Evolutionary conservation across 2,888 invertebrate genomes (phyloP), one percentile per base, ranked within the genome.

Genomic region (Plebejus anna): DNA sequence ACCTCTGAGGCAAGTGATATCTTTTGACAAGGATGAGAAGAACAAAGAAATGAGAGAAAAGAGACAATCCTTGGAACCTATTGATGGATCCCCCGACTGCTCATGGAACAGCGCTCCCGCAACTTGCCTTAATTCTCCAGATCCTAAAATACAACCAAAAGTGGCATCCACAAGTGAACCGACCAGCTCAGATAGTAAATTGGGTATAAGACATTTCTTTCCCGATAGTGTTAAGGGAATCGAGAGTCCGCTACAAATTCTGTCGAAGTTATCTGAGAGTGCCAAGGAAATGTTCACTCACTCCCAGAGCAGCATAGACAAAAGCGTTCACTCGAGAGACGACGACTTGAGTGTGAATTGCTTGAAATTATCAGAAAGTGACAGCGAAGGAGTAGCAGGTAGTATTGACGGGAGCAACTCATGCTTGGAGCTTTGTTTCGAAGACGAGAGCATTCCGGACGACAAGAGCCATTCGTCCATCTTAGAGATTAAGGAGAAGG

Each of bases 51-150:
- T 77, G 32, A 82, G 79, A 70, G 82, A 83, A 78, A 87, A 84
- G 79, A 86, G n/a, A 36, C 38, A 85, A 77, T 79, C 82, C 2
- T 70, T 81, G 13, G 83, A 83, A 59, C 78, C 82, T 9, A 79
- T 81, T 42, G 84, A 86, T 70, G 82, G 82, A 77, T 78, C 80
- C 22, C 84, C 86, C 76, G 86, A 87, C 32, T 84, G 86, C 0
- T 82, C 82, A 47, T 95, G 95, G 83, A 92, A 90, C 66, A 96
- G 96, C 85, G 95, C 95, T 42, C 95, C 96, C 4, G 91, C 95
- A 0, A 95, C 95, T 22, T 95, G 95, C 81, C 90, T 95, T 1
- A 95, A 94, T 83, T 96, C 96, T 5, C 95, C 96, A 42, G 94
- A 91, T 77, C 87, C 92, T 4, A 88, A 90, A 81, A 82, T 84